Conservation (phyloP, 2,797 vertebrate genomes). For the Selene dorsalis region DNA sequence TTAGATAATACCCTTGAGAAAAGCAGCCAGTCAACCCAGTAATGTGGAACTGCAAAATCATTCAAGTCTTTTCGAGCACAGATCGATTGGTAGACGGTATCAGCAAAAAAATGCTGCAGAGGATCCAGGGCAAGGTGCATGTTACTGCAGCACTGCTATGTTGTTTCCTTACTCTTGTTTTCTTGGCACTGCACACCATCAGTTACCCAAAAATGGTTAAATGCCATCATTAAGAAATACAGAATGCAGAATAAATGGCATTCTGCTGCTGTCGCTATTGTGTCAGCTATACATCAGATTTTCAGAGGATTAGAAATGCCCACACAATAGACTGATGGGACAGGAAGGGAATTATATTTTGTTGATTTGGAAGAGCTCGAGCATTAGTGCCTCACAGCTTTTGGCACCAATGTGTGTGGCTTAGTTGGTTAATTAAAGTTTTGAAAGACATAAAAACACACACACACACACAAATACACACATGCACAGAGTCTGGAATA, state of each 20-base stretch:
- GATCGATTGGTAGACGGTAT: slow-evolving; percentile 24
- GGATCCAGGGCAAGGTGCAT: background rate
- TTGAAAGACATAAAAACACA: slow-evolving; percentile 46
- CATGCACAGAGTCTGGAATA: slow-evolving; percentile 49
- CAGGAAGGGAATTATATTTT: slow-evolving; percentile 33
- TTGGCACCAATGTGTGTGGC: slow-evolving; percentile 49
- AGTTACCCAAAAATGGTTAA: background rate
- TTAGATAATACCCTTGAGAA: slow-evolving; percentile 23
- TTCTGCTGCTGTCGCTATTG: background rate
- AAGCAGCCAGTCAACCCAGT: slow-evolving; percentile 28
- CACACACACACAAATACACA: slow-evolving; percentile 19
- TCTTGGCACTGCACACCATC: background rate
- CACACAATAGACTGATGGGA: slow-evolving; percentile 27
- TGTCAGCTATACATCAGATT: slow-evolving; percentile 29
- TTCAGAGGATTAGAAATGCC: slow-evolving; percentile 16
- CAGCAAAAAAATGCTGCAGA: slow-evolving; percentile 19
- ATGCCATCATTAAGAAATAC: background rate
- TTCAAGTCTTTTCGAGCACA: slow-evolving; percentile 2
- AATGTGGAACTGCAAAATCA: slow-evolving; percentile 27
- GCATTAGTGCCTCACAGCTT: slow-evolving; percentile 22
- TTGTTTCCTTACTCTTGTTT: background rate
- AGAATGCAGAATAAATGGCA: background rate
- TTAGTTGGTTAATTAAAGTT: slow-evolving; percentile 61
- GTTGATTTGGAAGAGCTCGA: slow-evolving; percentile 39
- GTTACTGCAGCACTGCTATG: slow-evolving; percentile 5